Evolutionary conservation across 2,888 invertebrate genomes (phyloP).

Genomic region (Leucozona laternaria): DNA sequence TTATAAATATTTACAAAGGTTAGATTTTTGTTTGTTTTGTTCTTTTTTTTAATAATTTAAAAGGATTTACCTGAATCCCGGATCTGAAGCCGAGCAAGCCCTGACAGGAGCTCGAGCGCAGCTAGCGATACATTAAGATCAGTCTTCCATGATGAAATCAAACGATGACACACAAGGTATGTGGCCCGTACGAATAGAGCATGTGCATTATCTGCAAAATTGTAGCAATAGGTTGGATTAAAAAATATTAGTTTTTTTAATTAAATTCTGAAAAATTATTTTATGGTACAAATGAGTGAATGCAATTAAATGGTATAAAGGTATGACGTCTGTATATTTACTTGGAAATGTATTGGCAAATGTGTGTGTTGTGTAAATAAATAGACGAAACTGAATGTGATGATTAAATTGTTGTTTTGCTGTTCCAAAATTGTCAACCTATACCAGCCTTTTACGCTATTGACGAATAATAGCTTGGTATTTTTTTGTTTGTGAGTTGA

Average conservation of each 20-base stretch:
- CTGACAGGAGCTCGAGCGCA: slow-evolving; percentile 95
- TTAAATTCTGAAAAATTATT: neutral
- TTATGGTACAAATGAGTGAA: slow-evolving; percentile 13
- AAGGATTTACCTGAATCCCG: slow-evolving; percentile 90
- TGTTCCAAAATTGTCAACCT: neutral
- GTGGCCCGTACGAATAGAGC: slow-evolving; percentile 96
- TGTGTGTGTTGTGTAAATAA: neutral
- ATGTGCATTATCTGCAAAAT: slow-evolving; percentile 90
- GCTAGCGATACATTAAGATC: slow-evolving; percentile 97
- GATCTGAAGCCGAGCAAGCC: slow-evolving; percentile 94
- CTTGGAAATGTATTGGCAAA: neutral
- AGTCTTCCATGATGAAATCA: slow-evolving; percentile 98
- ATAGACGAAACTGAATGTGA: neutral
- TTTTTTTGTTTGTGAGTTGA: no score
- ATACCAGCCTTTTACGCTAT: neutral
- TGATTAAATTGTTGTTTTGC: neutral
- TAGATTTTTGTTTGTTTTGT: slow-evolving; percentile 27
- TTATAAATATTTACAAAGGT: slow-evolving; percentile 60
- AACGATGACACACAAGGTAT: slow-evolving; percentile 96
- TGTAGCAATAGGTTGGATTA: neutral
- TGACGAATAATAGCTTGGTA: neutral
- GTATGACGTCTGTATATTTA: neutral
- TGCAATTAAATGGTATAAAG: slow-evolving; percentile 19
- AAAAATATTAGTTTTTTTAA: neutral
- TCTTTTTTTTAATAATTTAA: neutral